Evolutionary conservation across 2,797 vertebrate genomes (phyloP), one percentile per base, ranked within the genome.

Genomic region (Centropyge bicolor): DNA sequence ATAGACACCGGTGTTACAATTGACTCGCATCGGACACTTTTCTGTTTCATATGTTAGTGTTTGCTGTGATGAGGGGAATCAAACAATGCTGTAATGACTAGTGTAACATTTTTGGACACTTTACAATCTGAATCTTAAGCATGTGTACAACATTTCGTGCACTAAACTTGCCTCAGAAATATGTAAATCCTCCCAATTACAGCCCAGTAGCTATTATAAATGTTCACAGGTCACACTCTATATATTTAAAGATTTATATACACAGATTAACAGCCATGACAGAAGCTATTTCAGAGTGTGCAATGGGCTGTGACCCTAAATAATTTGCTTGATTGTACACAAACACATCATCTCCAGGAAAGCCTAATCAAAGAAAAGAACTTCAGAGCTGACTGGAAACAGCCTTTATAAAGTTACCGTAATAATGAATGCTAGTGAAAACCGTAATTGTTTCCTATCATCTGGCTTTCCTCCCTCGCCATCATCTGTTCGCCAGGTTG

Each of bases 401-500:
- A 45, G 51, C 35, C 22, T 55, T 54, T 20, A 45, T 59, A 67
- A 69, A 66, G 62, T 77, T 61, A 67, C 20, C 70, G 52, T 68
- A 56, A 80, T 52, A 55, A 76, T 76, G 12, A 79, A 76, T 24
- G 66, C 46, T 60, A 3, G 38, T 56, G 8, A 79, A 64, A 67
- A 27, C 38, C 16, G 20, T 31, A 73, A 68, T 77, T 65, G 69
- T 70, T 87, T 90, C 67, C 71, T 49, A 38, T 77, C 56, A 68
- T 78, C 60, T 67, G 59, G 19, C 46, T 56, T 59, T 17, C 7
- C 43, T 59, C 19, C 19, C 10, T 55, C 5, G 0, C 48, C 59
- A 56, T 60, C 74, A 86, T 88, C 66, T 80, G 82, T 65, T 86
- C 70, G 20, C 76, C 74, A 85, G 51, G 61, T 81, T 13, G 6